Base-by-base conservation (phyloP, 2,113 vertebrate species). In the Zosterops pallidus region DNA sequence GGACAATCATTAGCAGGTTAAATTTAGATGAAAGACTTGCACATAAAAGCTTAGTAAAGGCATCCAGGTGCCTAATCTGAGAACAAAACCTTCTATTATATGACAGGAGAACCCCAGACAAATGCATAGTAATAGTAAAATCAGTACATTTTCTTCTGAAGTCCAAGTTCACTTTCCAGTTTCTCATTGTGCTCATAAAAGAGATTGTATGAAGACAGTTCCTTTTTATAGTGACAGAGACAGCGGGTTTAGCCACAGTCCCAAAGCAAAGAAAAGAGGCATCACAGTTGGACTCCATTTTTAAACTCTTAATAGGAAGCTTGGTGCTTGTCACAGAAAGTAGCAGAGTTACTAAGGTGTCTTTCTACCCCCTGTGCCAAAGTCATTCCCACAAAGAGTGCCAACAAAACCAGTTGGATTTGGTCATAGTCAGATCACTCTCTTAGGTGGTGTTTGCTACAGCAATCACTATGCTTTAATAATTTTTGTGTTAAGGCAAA, bases 1-100 rank as follows among this genome's bases (percentile, higher is more conserved):
- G 42, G 60, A 64, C 84, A 63, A 67, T 95, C 78, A 91, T 92
- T 96, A 96, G 56, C 89, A 79, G 83, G 67, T 96, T 94, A 91
- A 93, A 95, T 90, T 90, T 93, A 90, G 89, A 96, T 93, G 4
- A 95, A 94, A 94, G 86, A 44, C 53, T 69, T 75, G 17, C 55
- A 83, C 86, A 86, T 95, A 68, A 94, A 92, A 96, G 94, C 87
- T 90, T 65, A 74, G 65, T 80, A 70, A 75, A 95, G 18, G 9
- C n/a, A 85, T 92, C 55, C 46, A 83, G 56, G 84, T 94, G 75
- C 60, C 72, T 84, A 86, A 91, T 77, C 42, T 18, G 90, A 91
- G 90, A 93, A 96, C 60, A 95, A 88, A 95, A 83, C 9, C 69
- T 81, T 80, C 68, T 91, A 11, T 88, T 88, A 31, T 75, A 46